Conservation (phyloP, 1,140 invertebrate genomes). For the Apis laboriosa region DNA sequence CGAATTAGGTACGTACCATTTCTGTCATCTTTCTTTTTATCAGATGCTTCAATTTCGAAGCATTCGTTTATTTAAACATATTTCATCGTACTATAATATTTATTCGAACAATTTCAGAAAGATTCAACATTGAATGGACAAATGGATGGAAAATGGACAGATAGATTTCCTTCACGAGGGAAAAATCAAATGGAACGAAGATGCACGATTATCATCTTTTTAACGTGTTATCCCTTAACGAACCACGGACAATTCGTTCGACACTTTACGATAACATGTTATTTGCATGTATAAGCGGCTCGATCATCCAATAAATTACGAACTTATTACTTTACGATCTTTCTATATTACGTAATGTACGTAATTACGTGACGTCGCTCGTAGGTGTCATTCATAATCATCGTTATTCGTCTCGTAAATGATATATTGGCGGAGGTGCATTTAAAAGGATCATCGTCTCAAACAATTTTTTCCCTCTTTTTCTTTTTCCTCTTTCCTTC, state of each 20-base stretch:
- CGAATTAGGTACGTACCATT: background rate
- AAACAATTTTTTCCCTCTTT: no score
- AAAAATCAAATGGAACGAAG: background rate
- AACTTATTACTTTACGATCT: background rate
- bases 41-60: no score
- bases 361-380: background rate
- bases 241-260: background rate
- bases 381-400: slow-evolving; percentile 1
- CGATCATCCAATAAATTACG: slow-evolving; percentile 12
- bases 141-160: no score
- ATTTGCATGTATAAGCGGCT: background rate
- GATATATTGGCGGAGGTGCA: background rate
- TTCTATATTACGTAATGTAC: background rate
- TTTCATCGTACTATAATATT: no score
- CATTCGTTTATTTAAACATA: no score
- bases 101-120: no score
- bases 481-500: no score
- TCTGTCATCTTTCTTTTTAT: no score
- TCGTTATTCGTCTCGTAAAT: background rate
- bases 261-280: slow-evolving; percentile 5
- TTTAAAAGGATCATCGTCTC: background rate
- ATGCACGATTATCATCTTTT: background rate
- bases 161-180: no score
- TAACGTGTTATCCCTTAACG: background rate
- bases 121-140: no score